These are phyloP conservation scores for Apus apus DNA, from an alignment of 2,113 vertebrate species.

Conservation along the genomic window DNA sequence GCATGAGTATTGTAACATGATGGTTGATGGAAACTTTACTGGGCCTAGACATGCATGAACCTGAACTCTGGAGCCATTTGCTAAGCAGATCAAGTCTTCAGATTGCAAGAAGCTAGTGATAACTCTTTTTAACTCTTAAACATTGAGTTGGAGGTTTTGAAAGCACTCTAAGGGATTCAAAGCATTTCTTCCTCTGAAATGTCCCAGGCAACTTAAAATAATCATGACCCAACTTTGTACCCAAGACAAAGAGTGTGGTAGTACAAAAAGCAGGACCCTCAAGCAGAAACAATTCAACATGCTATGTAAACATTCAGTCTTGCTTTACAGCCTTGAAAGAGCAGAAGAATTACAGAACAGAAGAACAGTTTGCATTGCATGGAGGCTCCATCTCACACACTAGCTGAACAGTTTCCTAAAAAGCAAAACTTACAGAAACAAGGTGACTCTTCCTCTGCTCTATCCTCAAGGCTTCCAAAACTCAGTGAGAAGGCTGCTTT, in stretches of 20 bases:
- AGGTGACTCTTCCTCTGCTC: not conserved
- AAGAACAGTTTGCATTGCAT: not conserved
- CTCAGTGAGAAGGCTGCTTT: not conserved
- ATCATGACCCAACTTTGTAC: not conserved
- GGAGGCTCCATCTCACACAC: not conserved
- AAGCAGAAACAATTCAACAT: not conserved
- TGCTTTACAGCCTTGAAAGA: not conserved
- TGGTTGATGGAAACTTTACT: not conserved
- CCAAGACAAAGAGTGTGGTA: not conserved
- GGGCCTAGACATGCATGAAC: not conserved
- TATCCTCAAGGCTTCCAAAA: not conserved
- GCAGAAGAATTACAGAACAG: not conserved
- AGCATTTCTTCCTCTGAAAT: not conserved
- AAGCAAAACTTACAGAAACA: not conserved
- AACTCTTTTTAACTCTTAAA: not conserved
- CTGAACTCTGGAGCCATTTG: not conserved
- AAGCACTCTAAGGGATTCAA: not conserved
- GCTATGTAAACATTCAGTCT: not conserved
- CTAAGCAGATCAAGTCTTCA: not conserved
- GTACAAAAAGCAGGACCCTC: not conserved
- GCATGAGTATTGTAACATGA: rapidly evolving
- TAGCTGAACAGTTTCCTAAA: not conserved
- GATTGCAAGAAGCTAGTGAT: not conserved
- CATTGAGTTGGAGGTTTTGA: not conserved
- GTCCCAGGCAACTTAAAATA: not conserved